Evolutionary conservation across 2,888 invertebrate species (phyloP).

Genomic region (Seira musarum): DNA sequence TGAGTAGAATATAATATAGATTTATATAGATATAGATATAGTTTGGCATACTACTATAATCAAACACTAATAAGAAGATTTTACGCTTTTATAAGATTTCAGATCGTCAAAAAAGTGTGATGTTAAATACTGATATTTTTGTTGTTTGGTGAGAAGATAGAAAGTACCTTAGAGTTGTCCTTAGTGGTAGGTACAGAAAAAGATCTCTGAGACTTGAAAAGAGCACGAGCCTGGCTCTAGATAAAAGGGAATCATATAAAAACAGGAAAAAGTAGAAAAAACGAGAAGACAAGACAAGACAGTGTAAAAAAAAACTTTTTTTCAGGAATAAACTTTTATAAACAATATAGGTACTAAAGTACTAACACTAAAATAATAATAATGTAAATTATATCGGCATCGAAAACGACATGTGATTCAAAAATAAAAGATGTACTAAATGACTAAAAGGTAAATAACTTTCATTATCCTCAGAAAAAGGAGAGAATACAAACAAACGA

Average conservation of each 20-base stretch:
- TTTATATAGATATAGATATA: no score
- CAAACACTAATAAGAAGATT: no score
- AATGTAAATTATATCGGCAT: no score
- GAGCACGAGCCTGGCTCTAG: conserved; percentile 78
- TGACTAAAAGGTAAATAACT: no score
- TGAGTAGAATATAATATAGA: no score
- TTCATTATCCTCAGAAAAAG: background rate
- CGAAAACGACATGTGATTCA: no score
- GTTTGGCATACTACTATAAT: no score
- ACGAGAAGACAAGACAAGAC: conserved; percentile 63
- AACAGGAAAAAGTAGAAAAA: conserved; percentile 63
- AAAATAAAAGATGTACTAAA: no score
- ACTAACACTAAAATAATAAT: background rate
- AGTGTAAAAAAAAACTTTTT: background rate
- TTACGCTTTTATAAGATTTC: no score
- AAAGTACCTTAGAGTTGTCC: conserved; percentile 72
- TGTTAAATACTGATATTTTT: background rate
- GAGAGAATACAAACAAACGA: background rate
- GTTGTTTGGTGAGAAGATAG: conserved; percentile 38
- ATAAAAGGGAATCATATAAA: conserved; percentile 58
- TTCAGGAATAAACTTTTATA: no score
- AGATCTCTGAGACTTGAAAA: conserved; percentile 93
- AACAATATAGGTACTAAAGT: background rate
- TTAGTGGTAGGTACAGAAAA: conserved; percentile 94
- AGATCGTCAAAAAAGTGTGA: no score